phyloP scores from a whole-genome alignment of 1,140 invertebrate genomes.

The Meloidogyne floridensis region DNA sequence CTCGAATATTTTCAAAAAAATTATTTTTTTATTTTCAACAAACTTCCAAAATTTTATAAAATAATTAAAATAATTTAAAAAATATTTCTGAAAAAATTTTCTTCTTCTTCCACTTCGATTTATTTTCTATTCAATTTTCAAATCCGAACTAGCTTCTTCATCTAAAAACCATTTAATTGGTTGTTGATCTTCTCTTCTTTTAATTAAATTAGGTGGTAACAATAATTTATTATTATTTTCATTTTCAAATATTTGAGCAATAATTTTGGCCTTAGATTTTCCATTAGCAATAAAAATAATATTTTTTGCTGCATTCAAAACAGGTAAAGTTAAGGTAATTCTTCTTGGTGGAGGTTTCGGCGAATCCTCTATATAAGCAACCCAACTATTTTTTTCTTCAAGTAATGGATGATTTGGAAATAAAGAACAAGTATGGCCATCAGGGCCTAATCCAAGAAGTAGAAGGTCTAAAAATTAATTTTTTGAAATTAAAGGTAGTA shows the following conservation, averaged over 20 bases:
- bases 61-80: no score
- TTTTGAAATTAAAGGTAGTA: no score
- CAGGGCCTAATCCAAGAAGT: constrained; percentile 90
- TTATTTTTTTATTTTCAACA: no score
- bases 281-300: constrained; percentile 84
- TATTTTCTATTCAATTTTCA: not conserved
- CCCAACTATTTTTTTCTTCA: constrained; percentile 71
- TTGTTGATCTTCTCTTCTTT: not conserved
- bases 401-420: constrained; percentile 84
- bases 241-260: not conserved
- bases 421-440: constrained; percentile 96
- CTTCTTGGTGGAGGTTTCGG: constrained; percentile 89
- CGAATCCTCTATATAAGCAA: constrained; percentile 84
- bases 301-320: constrained; percentile 82
- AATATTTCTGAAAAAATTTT: no score
- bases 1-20: no score
- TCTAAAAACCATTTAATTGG: constrained; percentile 29
- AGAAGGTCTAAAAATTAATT: constrained; percentile 75
- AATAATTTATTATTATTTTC: not conserved
- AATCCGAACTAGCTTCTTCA: constrained; percentile 10
- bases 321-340: constrained; percentile 87
- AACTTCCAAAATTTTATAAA: no score
- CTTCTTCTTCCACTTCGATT: no score
- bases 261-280: constrained; percentile 80
- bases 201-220: constrained; percentile 20